Evolutionary conservation across 2,797 vertebrate species (phyloP), one percentile per base, ranked within the genome.

Genomic region (Clarias platycephalus): DNA sequence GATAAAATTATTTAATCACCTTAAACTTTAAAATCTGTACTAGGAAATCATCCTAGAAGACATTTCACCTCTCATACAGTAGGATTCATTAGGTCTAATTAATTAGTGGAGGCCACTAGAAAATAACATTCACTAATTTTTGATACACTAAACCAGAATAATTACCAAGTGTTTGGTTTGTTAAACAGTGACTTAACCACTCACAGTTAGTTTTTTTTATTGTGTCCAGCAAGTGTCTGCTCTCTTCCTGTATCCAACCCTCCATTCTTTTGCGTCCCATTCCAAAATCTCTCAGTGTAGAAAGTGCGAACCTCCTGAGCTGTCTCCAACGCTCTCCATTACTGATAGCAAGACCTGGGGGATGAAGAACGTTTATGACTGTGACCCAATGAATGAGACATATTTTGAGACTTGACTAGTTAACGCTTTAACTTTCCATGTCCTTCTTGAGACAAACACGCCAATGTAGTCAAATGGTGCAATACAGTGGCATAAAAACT

Each of bases 251-350:
- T 81, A 93, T 94, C 94, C 93, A 94, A 44, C 91, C 78, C 26
- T 94, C 94, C 93, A 94, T 94, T 80, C 91, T 88, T 31, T 92
- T 93, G 28, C 92, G 91, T 66, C 93, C 94, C 94, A 94, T 94
- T 81, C 93, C 93, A 67, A 94, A 94, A 88, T 95, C 93, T 90
- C 91, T 89, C 2, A 95, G 86, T 0, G 93, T 93, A 3, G 88
- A 88, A 26, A 94, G 88, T 0, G 90, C 91, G 87, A 94, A 95
- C 15, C 93, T 89, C 1, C 92, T 88, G 72, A 94, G 86, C 64
- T 94, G 93, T 2, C 82, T 88, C 93, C 93, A 94, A 0, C 91
- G 89, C 4, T 93, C 90, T 0, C 93, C 94, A 0, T 95, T 94
- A 81, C 92, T 94, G 87, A 94, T 87, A 0, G 0, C 83, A 83